phyloP scores from a whole-genome alignment of 2,113 vertebrate genomes.

The Myotis lucifugus region DNA sequence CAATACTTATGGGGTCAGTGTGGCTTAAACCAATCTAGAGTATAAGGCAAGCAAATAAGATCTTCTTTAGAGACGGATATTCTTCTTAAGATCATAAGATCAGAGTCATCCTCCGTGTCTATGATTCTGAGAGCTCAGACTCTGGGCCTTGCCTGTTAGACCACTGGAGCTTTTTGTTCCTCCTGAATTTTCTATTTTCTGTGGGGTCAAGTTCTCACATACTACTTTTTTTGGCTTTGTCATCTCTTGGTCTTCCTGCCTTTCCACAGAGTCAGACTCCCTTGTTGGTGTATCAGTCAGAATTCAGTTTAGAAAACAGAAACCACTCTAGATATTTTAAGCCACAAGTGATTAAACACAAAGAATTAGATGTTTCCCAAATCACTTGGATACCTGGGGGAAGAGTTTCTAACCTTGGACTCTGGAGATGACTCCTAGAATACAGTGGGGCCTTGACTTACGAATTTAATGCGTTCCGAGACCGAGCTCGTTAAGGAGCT shows the following conservation, averaged over 20 bases:
- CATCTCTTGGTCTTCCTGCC: neutral
- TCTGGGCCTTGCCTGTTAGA: neutral
- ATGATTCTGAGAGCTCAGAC: neutral
- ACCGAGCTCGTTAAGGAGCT: no score
- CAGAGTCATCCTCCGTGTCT: neutral
- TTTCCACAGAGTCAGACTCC: neutral
- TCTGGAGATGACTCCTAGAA: neutral
- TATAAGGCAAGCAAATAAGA: neutral
- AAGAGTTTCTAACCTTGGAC: neutral
- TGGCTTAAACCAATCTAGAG: neutral
- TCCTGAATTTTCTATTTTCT: neutral
- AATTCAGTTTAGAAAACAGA: slow-evolving; percentile 6
- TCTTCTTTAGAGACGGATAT: neutral
- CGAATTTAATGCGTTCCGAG: no score
- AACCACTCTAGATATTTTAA: neutral
- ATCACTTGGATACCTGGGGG: neutral
- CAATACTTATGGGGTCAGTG: neutral
- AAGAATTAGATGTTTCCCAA: neutral
- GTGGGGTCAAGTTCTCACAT: neutral
- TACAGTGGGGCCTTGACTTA: no score
- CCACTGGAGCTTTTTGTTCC: neutral
- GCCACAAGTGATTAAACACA: neutral
- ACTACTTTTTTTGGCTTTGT: neutral
- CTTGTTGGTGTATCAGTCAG: neutral
- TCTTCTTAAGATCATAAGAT: neutral